phyloP scores from a whole-genome alignment of 1,140 invertebrate genomes.

The Ceratina calcarata region DNA sequence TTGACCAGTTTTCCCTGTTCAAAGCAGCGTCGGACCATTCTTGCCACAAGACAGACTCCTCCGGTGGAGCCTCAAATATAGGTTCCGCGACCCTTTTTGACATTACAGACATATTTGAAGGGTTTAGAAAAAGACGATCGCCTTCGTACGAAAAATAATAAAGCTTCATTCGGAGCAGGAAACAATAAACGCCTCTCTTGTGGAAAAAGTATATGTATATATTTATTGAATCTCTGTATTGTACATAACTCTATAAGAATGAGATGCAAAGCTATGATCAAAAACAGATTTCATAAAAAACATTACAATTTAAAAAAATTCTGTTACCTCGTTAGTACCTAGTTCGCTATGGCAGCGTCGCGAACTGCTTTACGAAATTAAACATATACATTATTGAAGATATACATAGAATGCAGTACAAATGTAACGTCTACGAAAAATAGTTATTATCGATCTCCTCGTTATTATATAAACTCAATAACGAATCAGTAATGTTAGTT shows the following conservation, averaged over 20 bases:
- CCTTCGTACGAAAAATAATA: background rate
- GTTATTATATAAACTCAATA: conserved; percentile 25
- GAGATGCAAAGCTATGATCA: conserved; percentile 51
- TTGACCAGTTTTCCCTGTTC: conserved; percentile 62
- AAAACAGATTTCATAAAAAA: conserved; percentile 44
- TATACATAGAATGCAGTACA: conserved; percentile 26
- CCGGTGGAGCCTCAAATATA: background rate
- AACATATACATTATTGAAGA: conserved; percentile 35
- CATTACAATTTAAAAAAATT: conserved; percentile 47
- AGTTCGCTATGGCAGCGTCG: background rate
- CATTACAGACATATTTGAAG: conserved; percentile 55
- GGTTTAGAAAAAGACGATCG: conserved; percentile 1
- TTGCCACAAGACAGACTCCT: conserved; percentile 40
- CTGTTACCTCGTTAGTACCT: conserved; percentile 46
- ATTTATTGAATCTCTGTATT: conserved; percentile 61
- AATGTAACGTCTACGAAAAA: conserved; percentile 49
- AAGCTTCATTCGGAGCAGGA: background rate
- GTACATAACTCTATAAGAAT: conserved; percentile 59
- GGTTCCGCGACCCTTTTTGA: conserved; percentile 35
- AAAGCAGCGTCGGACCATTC: conserved; percentile 61
- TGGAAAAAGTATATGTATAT: conserved; percentile 62
- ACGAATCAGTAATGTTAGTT: conserved; percentile 17
- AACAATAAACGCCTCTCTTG: conserved; percentile 3
- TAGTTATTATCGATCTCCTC: conserved; percentile 20
- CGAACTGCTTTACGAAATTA: conserved; percentile 18